phyloP scores from a whole-genome alignment of 1,140 invertebrate species.

The Eupeodes corollae region DNA sequence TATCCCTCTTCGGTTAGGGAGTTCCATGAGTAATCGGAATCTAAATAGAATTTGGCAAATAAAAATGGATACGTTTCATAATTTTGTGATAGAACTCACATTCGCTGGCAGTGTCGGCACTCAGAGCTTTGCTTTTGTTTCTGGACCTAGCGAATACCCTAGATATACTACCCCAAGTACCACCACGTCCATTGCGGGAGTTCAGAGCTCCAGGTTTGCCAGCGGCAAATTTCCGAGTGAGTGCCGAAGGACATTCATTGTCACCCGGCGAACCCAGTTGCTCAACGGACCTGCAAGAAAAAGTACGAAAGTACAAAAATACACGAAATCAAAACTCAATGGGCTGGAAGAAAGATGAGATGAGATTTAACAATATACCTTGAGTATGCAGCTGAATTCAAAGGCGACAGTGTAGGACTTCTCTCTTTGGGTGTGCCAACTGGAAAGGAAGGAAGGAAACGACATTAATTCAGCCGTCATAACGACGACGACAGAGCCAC shows the following conservation, averaged over 20 bases:
- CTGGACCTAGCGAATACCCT: constrained; percentile 75
- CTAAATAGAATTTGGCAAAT: constrained; percentile 2
- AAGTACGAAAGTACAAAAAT: neutral
- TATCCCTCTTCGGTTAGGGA: constrained; percentile 75
- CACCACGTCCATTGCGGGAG: constrained; percentile 44
- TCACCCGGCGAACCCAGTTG: constrained; percentile 41
- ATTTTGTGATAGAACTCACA: too few relatives aligned
- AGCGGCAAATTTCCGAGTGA: constrained; percentile 35
- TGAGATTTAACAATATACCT: constrained; percentile 44
- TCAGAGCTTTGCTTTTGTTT: constrained; percentile 59
- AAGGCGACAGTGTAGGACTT: constrained; percentile 66
- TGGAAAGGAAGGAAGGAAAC: constrained; percentile 35
- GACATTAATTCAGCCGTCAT: neutral
- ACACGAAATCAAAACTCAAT: constrained; percentile 43
- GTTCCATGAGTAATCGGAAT: constrained; percentile 48
- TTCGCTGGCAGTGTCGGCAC: constrained; percentile 36
- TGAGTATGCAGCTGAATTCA: constrained; percentile 63
- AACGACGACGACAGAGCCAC: neutral
- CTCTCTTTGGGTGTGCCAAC: constrained; percentile 71
- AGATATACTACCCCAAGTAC: constrained; percentile 68
- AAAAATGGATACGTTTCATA: too few relatives aligned
- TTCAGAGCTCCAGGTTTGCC: constrained; percentile 34
- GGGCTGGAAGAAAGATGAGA: constrained; percentile 38
- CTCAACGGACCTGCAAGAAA: constrained; percentile 54
- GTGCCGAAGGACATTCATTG: constrained; percentile 40